Conservation (phyloP, 2,797 vertebrate species). For the Euphonia xanthogaster region DNA sequence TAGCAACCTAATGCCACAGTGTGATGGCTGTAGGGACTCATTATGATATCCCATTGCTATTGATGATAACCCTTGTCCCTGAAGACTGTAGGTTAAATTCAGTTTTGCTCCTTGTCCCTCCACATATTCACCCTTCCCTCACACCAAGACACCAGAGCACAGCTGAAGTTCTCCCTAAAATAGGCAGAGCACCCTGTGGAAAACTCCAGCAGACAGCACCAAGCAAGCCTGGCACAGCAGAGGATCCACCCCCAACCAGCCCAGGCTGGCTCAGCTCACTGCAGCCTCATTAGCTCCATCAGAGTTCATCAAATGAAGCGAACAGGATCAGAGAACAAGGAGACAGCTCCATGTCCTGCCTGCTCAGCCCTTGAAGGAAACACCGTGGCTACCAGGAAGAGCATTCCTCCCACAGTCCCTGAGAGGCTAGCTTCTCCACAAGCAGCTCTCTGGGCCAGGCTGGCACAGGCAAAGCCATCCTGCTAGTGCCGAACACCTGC, state of each 20-base stretch:
- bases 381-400: background rate
- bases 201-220: background rate
- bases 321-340: fast-evolving
- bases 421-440: background rate
- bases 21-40: background rate
- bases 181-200: background rate
- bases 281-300: fast-evolving
- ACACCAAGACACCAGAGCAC: background rate
- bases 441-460: background rate
- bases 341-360: background rate
- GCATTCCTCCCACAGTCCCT: background rate
- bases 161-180: background rate
- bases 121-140: background rate
- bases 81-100: background rate
- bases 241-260: background rate
- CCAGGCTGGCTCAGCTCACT: background rate
- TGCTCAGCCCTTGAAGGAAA: background rate
- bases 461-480: background rate
- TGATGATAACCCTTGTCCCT: background rate
- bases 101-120: background rate
- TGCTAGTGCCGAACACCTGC: background rate
- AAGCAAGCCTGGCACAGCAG: background rate
- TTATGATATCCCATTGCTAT: background rate
- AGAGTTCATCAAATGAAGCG: fast-evolving
- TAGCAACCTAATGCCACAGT: background rate